phyloP scores from a whole-genome alignment of 2,113 vertebrate species.

The Gymnarchus niloticus region DNA sequence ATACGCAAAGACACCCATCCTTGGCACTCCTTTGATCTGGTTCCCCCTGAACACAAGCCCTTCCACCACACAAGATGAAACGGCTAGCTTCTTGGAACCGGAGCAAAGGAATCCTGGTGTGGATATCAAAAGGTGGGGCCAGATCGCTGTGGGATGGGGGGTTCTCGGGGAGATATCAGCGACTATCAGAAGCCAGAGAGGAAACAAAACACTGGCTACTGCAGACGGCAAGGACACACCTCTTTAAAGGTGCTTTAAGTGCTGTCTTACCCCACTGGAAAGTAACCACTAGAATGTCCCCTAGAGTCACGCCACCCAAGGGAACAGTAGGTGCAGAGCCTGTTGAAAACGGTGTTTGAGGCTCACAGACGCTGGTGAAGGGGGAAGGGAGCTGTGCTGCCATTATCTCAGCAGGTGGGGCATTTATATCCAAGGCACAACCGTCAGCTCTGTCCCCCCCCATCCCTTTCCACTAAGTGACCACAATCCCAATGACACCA shows the following conservation, averaged over 20 bases:
- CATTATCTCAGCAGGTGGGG: neutral
- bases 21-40: conserved; percentile 53
- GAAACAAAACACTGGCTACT: conserved; percentile 47
- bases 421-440: no score
- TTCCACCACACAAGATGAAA: conserved; percentile 55
- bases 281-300: conserved; percentile 48
- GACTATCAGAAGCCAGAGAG: conserved; percentile 36
- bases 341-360: no score
- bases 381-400: no score
- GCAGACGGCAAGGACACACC: conserved; percentile 9
- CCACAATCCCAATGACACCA: conserved; percentile 31
- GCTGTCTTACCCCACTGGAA: conserved; percentile 33
- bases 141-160: conserved; percentile 35
- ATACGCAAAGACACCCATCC: conserved; percentile 41
- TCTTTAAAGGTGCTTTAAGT: no score
- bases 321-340: neutral
- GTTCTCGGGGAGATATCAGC: conserved; percentile 41
- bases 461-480: neutral
- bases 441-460: neutral
- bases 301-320: conserved; percentile 14
- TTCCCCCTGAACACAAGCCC: conserved; percentile 35
- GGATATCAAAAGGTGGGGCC: conserved; percentile 36
- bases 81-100: conserved; percentile 48
- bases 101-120: conserved; percentile 51
- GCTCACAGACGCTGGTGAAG: no score